Percentiles rank a stretch among this genome's conserved stretches.
Evolutionary conservation across 1,140 invertebrate species (phyloP).

Genomic region (Rhagoletis pomonella): DNA sequence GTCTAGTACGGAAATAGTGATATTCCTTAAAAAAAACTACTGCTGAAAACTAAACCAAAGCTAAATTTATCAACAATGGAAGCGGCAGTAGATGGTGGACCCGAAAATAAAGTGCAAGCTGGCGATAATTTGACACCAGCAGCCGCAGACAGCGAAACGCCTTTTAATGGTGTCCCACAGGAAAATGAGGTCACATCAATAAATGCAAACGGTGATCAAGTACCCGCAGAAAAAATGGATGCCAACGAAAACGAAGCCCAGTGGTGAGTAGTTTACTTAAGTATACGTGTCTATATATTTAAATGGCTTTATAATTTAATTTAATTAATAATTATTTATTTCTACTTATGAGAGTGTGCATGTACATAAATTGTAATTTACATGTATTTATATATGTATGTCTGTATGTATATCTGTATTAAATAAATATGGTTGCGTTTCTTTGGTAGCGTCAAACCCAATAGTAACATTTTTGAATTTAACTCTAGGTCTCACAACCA

Average conservation of each 20-base stretch:
- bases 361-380: not conserved
- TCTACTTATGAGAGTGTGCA: not conserved
- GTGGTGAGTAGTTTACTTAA: not conserved
- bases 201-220: constrained; percentile 15
- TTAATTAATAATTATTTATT: not conserved
- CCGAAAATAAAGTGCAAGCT: not conserved
- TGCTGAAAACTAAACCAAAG: not conserved
- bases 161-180: not conserved
- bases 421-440: not conserved
- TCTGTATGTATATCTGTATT: not conserved
- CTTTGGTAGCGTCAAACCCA: not conserved
- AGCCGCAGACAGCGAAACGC: not conserved
- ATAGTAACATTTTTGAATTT: not conserved
- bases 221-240: not conserved
- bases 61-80: constrained; percentile 2
- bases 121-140: not conserved
- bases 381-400: not conserved
- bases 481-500: constrained; percentile 35
- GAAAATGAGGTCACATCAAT: not conserved
- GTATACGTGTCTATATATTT: no score
- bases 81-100: not conserved
- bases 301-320: no score
- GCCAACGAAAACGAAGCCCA: not conserved
- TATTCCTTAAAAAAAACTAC: not conserved
- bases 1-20: not conserved